These are phyloP conservation scores for Cyanoderma ruficeps DNA, from an alignment of 2,113 vertebrate species.

Conservation along the genomic window DNA sequence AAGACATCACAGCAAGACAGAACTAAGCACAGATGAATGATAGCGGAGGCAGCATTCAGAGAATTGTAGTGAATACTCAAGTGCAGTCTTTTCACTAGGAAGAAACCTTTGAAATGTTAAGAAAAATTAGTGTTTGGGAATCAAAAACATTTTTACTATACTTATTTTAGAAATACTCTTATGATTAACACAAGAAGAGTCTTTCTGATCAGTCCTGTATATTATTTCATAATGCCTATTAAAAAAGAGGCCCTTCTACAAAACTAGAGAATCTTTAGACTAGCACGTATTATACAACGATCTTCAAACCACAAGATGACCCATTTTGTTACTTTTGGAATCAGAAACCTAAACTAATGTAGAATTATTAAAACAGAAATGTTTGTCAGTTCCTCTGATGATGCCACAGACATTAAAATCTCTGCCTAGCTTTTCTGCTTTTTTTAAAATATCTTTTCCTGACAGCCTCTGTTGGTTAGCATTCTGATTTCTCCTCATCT, in stretches of 20 bases:
- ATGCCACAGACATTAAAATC: neutral
- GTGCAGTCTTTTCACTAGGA: neutral
- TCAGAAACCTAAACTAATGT: neutral
- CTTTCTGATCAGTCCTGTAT: neutral
- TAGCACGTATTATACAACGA: neutral
- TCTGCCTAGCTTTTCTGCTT: neutral
- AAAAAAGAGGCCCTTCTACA: neutral
- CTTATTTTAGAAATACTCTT: neutral
- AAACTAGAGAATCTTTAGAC: neutral
- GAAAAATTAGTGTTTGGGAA: neutral
- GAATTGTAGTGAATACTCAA: neutral
- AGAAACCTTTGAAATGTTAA: constrained; percentile 34
- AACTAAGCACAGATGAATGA: neutral
- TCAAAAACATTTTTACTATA: neutral
- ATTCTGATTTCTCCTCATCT: constrained; percentile 70
- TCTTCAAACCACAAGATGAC: neutral
- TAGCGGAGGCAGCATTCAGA: constrained; percentile 3
- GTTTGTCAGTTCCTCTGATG: neutral
- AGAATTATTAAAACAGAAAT: neutral
- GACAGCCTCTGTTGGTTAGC: neutral
- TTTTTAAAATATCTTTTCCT: neutral
- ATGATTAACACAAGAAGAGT: neutral
- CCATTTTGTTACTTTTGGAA: neutral
- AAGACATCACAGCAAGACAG: neutral
- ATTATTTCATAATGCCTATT: neutral